Base-by-base conservation (phyloP, 2,113 vertebrate genomes). In the Semicossyphus pulcher region DNA sequence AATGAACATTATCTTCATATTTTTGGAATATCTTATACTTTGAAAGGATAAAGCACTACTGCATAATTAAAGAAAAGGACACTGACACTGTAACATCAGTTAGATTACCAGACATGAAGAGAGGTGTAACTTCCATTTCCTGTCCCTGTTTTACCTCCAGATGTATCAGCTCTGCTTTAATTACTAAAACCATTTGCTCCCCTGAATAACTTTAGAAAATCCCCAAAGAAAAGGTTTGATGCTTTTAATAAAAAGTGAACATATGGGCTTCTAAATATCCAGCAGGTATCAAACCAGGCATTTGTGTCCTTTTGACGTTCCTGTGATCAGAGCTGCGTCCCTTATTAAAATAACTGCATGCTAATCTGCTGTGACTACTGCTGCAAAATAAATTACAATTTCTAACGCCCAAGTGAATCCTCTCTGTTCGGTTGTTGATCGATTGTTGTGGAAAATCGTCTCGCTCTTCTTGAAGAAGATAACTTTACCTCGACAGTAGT, bases 401-500 rank as follows among this genome's bases (percentile, higher is more conserved):
- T 32, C 29, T 26, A 14, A 4, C 10, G 20, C 15, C 36, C 12
- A 10, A 8, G 9, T 49, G 16, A 7, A 5, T 48, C 7, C 3
- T 53, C 26, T 59, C 21, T 28, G 2, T 26, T n/a, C n/a, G n/a
- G n/a, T n/a, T n/a, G 14, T 41, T n/a, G n/a, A n/a, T n/a, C n/a
- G 39, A 36, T 2, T 48, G 18, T 42, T 32, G 16, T 9, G 21
- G 9, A 44, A 34, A 53, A 37, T 12, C 3, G 0, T 26, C 20
- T 12, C 3, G 3, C 23, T 32, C 10, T 23, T 36, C 12, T n/a
- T 59, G 26, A 16, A 16, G 37, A 15, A 65, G 18, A 72, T 31
- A 26, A 32, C 16, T 48, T 7, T 3, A 36, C 94, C 93, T 18
- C 82, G 80, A 86, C 95, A 95, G 86, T 89, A 95, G 61, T 88